Base-by-base conservation (phyloP, 2,113 vertebrate species). In the Leiothrix lutea region DNA sequence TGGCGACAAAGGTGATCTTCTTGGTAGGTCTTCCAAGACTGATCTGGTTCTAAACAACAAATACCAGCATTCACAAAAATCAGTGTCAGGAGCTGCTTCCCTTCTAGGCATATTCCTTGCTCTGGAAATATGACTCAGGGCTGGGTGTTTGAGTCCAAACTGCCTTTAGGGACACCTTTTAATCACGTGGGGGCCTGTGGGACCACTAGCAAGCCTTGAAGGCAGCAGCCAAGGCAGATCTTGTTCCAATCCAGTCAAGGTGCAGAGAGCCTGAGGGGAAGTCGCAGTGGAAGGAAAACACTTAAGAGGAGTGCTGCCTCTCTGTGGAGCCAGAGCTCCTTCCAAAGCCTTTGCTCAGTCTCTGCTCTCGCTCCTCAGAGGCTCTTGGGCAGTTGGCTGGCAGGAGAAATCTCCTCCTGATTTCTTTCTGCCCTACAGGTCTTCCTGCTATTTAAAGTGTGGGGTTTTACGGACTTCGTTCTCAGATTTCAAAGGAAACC, bases 201-300 rank as follows among this genome's bases (percentile, higher is more conserved):
- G 5, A 44, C 1, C 33, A 7, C 7, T 5, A 26, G 38, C 48
- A 29, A 85, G 11, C 25, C 28, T 6, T 40, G 71, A 2, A 31
- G 48, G 40, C 25, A 7, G 33, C 61, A 20, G 5, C 15, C 19
- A 8, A 50, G 29, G 33, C 54, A 57, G 25, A 14, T 18, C 6
- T 35, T 8, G 11, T 42, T 50, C 14, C 9, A 2, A 23, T 28
- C n/a, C 8, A 83, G 7, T 25, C 29, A 42, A 10, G 48, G 54
- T 12, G 25, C 29, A 36, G 12, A 8, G 20, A 74, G n/a, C 48
- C 38, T 29, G 33, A 57, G 44, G 47, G 54, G 28, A 36, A 24
- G 15, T 6, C 25, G 25, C 31, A 45, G 29, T 3, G 1, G 24
- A 29, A 24, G 14, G 48, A 9, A 12, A 19, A 12, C 5, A 0